Evolutionary conservation across 1,140 invertebrate genomes (phyloP).

Genomic region (Paracyclopina nana): DNA sequence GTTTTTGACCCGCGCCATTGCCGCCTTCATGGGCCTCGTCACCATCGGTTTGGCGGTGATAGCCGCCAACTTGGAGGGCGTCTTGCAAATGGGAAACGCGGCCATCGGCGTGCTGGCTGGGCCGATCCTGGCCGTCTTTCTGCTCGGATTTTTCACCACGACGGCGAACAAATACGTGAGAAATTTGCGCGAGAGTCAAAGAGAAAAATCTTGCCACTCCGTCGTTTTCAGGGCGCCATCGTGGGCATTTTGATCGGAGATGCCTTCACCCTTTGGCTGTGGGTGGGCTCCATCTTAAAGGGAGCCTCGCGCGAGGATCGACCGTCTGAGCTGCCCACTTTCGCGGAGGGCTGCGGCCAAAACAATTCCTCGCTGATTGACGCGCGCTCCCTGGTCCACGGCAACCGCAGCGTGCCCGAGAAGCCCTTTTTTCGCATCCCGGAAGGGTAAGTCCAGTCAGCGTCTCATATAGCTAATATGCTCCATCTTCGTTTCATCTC

Average conservation of each 20-base stretch:
- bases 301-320: too few relatives aligned
- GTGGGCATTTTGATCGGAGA: background rate
- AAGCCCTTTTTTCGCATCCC: conserved; percentile 1
- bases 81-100: background rate
- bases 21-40: background rate
- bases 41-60: background rate
- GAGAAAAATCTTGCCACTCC: too few relatives aligned
- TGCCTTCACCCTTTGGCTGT: background rate
- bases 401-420: background rate
- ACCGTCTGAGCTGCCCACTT: too few relatives aligned
- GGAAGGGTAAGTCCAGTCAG: background rate
- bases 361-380: too few relatives aligned
- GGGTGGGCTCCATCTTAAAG: background rate
- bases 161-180: background rate
- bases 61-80: background rate
- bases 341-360: too few relatives aligned
- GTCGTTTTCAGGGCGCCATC: background rate
- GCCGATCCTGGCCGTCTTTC: background rate
- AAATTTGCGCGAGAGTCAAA: too few relatives aligned
- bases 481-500: background rate
- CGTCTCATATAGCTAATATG: background rate
- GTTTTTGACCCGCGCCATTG: background rate
- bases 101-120: background rate
- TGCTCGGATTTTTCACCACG: background rate
- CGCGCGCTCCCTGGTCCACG: background rate